These are phyloP conservation scores for Porites australiensis DNA, from an alignment of 64 coral and sea anemone species.

Conservation along the genomic window DNA sequence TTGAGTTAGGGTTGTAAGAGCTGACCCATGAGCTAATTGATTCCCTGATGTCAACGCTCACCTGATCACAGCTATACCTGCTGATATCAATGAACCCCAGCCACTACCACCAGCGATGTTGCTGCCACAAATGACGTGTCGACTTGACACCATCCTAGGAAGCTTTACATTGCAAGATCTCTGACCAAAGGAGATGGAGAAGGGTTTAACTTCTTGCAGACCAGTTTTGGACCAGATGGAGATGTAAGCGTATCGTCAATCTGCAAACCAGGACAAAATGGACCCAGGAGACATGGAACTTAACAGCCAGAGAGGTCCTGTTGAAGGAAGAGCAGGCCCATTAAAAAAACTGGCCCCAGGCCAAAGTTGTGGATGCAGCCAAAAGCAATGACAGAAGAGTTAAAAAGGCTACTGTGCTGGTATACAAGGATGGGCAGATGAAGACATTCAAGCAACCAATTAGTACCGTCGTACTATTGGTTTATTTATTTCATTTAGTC, in stretches of 20 bases:
- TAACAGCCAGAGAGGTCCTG: not conserved
- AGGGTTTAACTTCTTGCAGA: not conserved
- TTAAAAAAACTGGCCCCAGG: not conserved
- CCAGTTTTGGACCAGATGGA: conserved; percentile 23
- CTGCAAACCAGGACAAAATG: not conserved
- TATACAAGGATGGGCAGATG: conserved; percentile 23
- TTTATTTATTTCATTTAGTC: not conserved
- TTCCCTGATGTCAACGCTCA: not conserved
- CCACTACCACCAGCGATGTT: not conserved
- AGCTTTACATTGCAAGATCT: not conserved
- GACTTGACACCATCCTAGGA: not conserved
- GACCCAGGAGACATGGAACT: not conserved
- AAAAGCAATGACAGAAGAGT: conserved; percentile 32
- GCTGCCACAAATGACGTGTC: not conserved
- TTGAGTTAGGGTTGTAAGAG: not conserved
- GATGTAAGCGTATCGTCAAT: not conserved
- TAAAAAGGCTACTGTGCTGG: not conserved
- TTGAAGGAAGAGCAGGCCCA: conserved; percentile 14
- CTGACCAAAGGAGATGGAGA: not conserved
- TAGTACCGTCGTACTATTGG: conserved; percentile 16
- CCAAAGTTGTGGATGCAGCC: conserved; percentile 15
- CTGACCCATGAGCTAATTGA: not conserved
- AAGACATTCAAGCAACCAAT: conserved; percentile 29
- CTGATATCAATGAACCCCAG: not conserved
- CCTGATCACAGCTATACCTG: conserved; percentile 10